Evolutionary conservation across 2,113 vertebrate genomes (phyloP).

Genomic region (Mirounga angustirostris): DNA sequence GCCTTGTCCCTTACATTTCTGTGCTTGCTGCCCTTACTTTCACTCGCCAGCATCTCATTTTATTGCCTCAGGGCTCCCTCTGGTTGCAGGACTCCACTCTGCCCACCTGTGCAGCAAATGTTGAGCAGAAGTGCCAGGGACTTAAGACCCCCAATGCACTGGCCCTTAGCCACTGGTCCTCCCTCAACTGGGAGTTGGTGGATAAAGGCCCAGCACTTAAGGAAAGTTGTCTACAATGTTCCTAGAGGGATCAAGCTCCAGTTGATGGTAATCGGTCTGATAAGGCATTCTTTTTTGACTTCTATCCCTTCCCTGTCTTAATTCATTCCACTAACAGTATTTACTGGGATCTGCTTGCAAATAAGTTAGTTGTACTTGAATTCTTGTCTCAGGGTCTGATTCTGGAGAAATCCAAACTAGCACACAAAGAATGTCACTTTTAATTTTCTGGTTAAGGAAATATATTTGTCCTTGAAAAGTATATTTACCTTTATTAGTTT

Average conservation of each 20-base stretch:
- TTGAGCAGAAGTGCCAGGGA: background rate
- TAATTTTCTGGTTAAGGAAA: slow-evolving; percentile 10
- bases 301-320: background rate
- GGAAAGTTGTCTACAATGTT: background rate
- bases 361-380: background rate
- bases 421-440: slow-evolving; percentile 4
- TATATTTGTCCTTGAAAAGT: background rate
- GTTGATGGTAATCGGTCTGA: background rate
- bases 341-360: background rate
- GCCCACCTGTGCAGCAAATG: background rate
- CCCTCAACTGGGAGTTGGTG: background rate
- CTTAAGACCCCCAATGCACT: background rate
- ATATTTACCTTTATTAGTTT: background rate
- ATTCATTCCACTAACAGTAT: background rate
- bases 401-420: slow-evolving; percentile 6
- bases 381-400: background rate
- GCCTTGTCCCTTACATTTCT: background rate
- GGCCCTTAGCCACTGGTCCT: background rate
- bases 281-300: background rate
- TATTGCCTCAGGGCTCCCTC: background rate
- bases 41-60: background rate
- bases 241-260: background rate
- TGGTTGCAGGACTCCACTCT: background rate
- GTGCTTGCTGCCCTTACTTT: background rate
- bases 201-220: background rate